These are phyloP conservation scores for Candoia aspera DNA, from an alignment of 2,113 vertebrate genomes.

Conservation along the genomic window DNA sequence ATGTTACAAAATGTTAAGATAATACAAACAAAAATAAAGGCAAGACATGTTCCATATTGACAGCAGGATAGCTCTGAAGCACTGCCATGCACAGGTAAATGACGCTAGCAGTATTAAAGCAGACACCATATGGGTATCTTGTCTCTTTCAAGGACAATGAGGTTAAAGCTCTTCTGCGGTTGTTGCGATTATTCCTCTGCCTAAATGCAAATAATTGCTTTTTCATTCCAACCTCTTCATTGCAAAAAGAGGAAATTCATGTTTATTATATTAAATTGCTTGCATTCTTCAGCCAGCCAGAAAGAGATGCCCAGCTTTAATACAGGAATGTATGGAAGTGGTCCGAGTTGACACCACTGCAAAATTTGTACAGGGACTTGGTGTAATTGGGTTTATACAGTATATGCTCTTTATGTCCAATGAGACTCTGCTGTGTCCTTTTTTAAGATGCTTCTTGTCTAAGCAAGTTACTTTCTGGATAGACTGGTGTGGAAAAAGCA, in stretches of 20 bases:
- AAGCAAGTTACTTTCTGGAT: neutral
- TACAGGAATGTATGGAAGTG: constrained; percentile 24
- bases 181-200: constrained; percentile 14
- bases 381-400: constrained; percentile 55
- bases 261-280: neutral
- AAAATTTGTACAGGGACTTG: constrained; percentile 46
- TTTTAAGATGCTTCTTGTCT: neutral
- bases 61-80: neutral
- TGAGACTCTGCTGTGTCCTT: neutral
- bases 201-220: constrained; percentile 35
- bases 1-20: neutral
- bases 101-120: neutral
- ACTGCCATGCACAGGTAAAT: neutral
- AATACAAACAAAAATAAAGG: neutral
- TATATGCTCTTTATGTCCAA: constrained; percentile 17
- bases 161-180: neutral
- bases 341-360: constrained; percentile 29
- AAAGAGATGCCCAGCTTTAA: constrained; percentile 45
- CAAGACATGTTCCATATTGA: neutral
- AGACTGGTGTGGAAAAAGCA: neutral
- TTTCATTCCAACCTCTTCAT: constrained; percentile 5
- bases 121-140: neutral
- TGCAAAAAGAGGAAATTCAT: constrained; percentile 3
- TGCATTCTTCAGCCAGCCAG: constrained; percentile 43
- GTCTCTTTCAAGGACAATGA: constrained; percentile 4